Evolutionary conservation across 1,140 invertebrate genomes (phyloP).

Genomic region (Nephotettix cincticeps): DNA sequence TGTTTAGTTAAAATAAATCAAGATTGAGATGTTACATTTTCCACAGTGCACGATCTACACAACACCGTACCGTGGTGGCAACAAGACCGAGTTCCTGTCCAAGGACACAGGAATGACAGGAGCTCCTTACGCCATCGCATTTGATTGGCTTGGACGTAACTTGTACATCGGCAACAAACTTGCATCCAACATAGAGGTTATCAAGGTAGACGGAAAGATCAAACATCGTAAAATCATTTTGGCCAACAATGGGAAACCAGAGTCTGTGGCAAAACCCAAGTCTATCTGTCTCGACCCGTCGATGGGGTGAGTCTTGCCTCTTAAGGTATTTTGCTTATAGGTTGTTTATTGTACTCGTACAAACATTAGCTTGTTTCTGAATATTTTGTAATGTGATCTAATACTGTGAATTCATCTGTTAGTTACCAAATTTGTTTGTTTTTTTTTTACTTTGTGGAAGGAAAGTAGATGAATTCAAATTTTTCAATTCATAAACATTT

Average conservation of each 20-base stretch:
- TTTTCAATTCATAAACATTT: no score
- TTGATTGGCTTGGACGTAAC: slow-evolving; percentile 96
- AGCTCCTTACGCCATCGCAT: slow-evolving; percentile 85
- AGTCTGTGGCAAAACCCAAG: slow-evolving; percentile 84
- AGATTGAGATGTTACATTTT: slow-evolving; percentile 36
- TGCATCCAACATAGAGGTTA: slow-evolving; percentile 90
- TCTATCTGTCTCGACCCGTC: slow-evolving; percentile 87
- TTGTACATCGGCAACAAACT: slow-evolving; percentile 90
- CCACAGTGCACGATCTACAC: slow-evolving; percentile 81
- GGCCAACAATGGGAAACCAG: slow-evolving; percentile 84
- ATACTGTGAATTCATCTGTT: no score
- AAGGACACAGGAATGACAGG: slow-evolving; percentile 82
- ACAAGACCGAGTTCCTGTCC: slow-evolving; percentile 80
- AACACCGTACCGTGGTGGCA: slow-evolving; percentile 83
- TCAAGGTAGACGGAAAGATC: slow-evolving; percentile 82
- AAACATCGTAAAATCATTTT: slow-evolving; percentile 85
- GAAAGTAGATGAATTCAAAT: no score
- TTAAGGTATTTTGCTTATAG: no score
- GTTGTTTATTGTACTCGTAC: no score
- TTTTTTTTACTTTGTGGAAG: no score
- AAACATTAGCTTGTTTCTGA: no score
- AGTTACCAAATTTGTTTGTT: no score
- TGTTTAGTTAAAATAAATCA: no score
- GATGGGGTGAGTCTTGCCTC: slow-evolving; percentile 66
- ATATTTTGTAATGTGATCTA: no score